A percentile compares a stretch with the other conserved stretches of the same genome.
Evolutionary conservation across 2,888 invertebrate species (phyloP).

Genomic region (Phengaris alcon): DNA sequence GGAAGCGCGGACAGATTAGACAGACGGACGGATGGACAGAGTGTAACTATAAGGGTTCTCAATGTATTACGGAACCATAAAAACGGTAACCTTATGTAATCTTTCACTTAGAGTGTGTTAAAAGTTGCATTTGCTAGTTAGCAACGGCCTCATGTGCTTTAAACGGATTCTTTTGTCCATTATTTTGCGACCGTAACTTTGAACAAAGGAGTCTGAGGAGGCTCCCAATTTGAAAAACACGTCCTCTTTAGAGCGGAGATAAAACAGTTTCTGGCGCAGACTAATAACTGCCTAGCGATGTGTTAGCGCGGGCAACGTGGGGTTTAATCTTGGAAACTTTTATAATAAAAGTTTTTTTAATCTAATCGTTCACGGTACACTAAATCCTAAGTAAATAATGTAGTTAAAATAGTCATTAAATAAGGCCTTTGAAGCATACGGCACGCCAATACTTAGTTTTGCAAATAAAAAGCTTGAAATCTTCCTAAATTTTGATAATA

Average conservation of each 20-base stretch:
- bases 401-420: too few species aligned
- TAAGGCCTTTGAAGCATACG: too few species aligned
- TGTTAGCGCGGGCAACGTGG: not conserved
- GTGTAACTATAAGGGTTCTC: too few species aligned
- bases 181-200: not conserved
- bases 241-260: not conserved
- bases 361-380: too few species aligned
- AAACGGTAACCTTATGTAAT: too few species aligned
- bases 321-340: not conserved
- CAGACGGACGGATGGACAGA: too few species aligned
- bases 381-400: too few species aligned
- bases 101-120: not conserved
- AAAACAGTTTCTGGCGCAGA: not conserved
- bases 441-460: too few species aligned
- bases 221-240: not conserved
- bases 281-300: not conserved
- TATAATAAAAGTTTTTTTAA: not conserved
- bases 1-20: too few species aligned
- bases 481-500: too few species aligned
- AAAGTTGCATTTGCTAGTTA: not conserved
- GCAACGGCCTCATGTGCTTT: not conserved
- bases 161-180: not conserved
- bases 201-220: conserved; percentile 4
- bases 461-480: too few species aligned
- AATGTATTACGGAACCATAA: too few species aligned